These are phyloP conservation scores for Peromyscus attwateri DNA, from an alignment of 2,797 vertebrate species.

Conservation along the genomic window DNA sequence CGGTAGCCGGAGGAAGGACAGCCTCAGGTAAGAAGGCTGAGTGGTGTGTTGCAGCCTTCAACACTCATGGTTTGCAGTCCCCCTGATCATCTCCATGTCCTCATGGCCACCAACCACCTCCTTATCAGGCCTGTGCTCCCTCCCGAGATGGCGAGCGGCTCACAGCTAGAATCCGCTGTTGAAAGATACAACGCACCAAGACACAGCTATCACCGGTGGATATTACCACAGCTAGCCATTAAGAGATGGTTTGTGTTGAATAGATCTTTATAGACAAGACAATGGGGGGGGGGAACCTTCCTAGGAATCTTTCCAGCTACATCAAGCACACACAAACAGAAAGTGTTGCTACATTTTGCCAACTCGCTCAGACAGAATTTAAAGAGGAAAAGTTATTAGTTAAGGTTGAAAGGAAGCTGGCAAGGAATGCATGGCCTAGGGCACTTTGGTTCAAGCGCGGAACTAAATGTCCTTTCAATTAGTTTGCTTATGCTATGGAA, in stretches of 20 bases:
- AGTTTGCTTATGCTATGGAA: background rate
- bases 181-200: background rate
- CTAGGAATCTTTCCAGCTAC: conserved; percentile 42
- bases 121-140: background rate
- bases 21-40: no score
- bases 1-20: background rate
- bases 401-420: conserved; percentile 74
- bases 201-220: background rate
- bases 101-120: background rate
- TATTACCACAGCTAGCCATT: background rate
- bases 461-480: conserved; percentile 59
- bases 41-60: no score
- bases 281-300: background rate
- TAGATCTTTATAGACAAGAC: conserved; percentile 48
- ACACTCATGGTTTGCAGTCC: background rate
- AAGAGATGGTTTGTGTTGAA: background rate
- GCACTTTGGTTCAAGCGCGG: conserved; percentile 30
- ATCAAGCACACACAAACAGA: conserved; percentile 71
- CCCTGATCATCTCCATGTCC: background rate
- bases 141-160: background rate
- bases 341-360: conserved; percentile 56
- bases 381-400: conserved; percentile 67
- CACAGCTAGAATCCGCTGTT: background rate
- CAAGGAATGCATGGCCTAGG: conserved; percentile 43
- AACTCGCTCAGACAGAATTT: conserved; percentile 66